Evolutionary conservation across 2,888 invertebrate genomes (phyloP), one percentile per base, ranked within the genome.

Genomic region (Platycnemis pennipes): DNA sequence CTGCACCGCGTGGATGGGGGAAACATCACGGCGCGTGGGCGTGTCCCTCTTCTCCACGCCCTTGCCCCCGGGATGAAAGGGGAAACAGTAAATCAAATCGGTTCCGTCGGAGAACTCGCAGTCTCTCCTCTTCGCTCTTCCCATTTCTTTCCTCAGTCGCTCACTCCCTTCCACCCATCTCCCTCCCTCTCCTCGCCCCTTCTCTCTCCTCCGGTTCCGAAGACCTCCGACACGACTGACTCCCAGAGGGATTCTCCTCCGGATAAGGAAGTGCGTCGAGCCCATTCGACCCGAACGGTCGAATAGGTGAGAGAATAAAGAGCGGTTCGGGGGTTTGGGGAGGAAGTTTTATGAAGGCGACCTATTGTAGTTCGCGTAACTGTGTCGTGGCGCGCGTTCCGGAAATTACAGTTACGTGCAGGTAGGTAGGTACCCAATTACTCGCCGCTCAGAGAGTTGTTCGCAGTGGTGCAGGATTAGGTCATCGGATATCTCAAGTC

Each of bases 11-110:
- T 16, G 63, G 19, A 53, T 19, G 69, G 22, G 77, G 77, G 26
- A 37, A 37, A 16, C 31, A 37, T 37, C 13, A 37, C 16, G 77
- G 77, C 16, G 13, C 5, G 37, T 5, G 91, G 63, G 91, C 53
- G 91, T 91, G 91, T 31, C 91, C 42, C 8, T 87, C 46, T 44
- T 91, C 63, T 45, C 44, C 91, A 63, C 63, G 91, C 89, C 89
- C 56, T 11, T 42, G 56, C 31, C 37, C 11, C 56, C 56, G 89
- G 89, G 7, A 42, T 63, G 19, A 89, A 53, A 44, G 45, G 46
- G 63, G 44, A n/a, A 91, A 91, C 91, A 69, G 91, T 91, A 63
- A 91, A 91, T 91, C 63, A 91, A 91, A 91, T 91, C 91, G 42
- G 91, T 91, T 91, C 91, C 91, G 44, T 56, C 91, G 63, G 63